phyloP scores from a whole-genome alignment of 2,113 vertebrate genomes.

The Columba livia region DNA sequence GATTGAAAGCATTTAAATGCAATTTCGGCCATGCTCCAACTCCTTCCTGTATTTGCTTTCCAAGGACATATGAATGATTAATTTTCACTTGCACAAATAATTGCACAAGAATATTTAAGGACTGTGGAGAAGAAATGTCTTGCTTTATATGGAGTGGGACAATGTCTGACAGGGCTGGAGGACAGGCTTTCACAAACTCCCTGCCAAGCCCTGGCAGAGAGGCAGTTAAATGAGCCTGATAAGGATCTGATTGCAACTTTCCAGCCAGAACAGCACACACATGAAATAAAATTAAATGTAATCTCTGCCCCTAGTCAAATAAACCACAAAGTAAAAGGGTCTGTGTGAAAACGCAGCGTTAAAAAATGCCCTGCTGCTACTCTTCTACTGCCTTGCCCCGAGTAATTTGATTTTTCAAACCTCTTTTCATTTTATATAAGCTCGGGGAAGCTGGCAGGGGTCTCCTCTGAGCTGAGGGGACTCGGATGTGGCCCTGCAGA shows the following conservation, averaged over 20 bases:
- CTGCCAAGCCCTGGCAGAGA: slow-evolving; percentile 43
- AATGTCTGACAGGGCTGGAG: background rate
- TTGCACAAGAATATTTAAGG: slow-evolving; percentile 19
- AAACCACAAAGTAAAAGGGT: background rate
- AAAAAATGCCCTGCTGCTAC: background rate
- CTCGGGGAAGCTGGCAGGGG: background rate
- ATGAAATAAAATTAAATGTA: slow-evolving; percentile 32
- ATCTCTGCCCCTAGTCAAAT: slow-evolving; percentile 23
- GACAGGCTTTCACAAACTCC: background rate
- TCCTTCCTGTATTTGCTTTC: background rate
- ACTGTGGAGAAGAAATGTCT: background rate
- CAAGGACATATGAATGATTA: background rate
- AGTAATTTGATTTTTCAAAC: background rate
- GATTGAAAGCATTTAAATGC: slow-evolving; percentile 16
- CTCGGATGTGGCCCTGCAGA: rapidly evolving
- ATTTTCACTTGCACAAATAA: slow-evolving; percentile 30
- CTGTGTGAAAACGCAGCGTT: background rate
- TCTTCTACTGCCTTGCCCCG: background rate
- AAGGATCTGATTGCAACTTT: slow-evolving; percentile 45
- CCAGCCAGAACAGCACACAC: slow-evolving; percentile 24
- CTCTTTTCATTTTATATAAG: background rate
- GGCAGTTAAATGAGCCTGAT: slow-evolving; percentile 33
- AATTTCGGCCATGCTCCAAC: background rate
- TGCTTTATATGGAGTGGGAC: slow-evolving; percentile 47
- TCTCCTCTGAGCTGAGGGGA: background rate